Evolutionary conservation across 2,888 invertebrate genomes (phyloP).

Genomic region (Hetaerina titia): DNA sequence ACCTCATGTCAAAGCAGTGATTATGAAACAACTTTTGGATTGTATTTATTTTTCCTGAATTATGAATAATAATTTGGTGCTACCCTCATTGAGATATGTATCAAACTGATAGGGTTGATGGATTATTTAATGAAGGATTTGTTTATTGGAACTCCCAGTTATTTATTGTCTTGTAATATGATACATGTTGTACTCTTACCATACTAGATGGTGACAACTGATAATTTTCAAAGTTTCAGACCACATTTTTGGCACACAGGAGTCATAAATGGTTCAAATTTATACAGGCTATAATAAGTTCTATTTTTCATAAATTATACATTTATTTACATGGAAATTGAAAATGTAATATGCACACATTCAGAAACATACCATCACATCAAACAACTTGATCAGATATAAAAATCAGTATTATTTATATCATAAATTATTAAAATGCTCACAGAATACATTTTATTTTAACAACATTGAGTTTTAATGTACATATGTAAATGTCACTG

Average conservation of each 20-base stretch:
- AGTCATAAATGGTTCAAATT: slow-evolving; percentile 31
- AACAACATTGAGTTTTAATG: slow-evolving; percentile 45
- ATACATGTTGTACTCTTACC: slow-evolving; percentile 27
- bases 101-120: too few relatives aligned
- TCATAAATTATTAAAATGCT: slow-evolving; percentile 52
- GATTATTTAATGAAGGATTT: not conserved
- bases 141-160: slow-evolving; percentile 1
- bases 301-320: slow-evolving; percentile 61
- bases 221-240: slow-evolving; percentile 36
- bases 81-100: too few relatives aligned
- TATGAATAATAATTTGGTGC: too few relatives aligned
- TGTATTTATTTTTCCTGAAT: too few relatives aligned
- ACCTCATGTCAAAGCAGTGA: too few relatives aligned
- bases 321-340: slow-evolving; percentile 53
- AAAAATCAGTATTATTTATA: slow-evolving; percentile 51
- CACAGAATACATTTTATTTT: not conserved
- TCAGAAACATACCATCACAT: slow-evolving; percentile 40
- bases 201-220: slow-evolving; percentile 24
- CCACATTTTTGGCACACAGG: slow-evolving; percentile 51
- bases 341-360: slow-evolving; percentile 41
- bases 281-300: slow-evolving; percentile 38
- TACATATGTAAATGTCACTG: slow-evolving; percentile 34
- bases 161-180: slow-evolving; percentile 48
- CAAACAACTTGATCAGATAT: slow-evolving; percentile 39
- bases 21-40: too few relatives aligned